A percentile compares a stretch with the other conserved stretches of the same genome.
Evolutionary conservation across 2,888 invertebrate species (phyloP).

Genomic region (Gastracanthus pulcherrimus): DNA sequence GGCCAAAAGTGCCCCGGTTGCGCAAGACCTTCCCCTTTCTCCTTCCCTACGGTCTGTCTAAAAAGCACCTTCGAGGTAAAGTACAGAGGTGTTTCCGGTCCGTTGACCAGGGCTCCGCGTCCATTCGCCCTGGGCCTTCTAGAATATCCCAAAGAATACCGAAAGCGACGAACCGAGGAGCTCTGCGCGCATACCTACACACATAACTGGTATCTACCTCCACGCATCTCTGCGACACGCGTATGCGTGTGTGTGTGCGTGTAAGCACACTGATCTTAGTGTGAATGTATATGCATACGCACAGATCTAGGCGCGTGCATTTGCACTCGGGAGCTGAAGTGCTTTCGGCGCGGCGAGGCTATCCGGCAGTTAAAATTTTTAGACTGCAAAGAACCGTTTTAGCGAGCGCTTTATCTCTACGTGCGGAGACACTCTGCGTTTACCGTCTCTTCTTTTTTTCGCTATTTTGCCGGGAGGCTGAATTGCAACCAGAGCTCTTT

Average conservation of each 20-base stretch:
- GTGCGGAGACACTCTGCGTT: neutral
- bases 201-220: neutral
- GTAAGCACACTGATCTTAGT: neutral
- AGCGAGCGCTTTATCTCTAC: too few species aligned
- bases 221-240: neutral
- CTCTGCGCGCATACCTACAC: neutral
- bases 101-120: slow-evolving; percentile 63
- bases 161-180: neutral
- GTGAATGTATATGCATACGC: neutral
- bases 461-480: neutral
- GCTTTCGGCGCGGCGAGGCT: neutral
- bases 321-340: neutral
- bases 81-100: slow-evolving; percentile 70
- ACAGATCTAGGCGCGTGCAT: neutral
- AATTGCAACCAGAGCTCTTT: neutral
- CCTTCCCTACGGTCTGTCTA: too few species aligned
- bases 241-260: neutral
- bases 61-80: neutral
- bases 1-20: slow-evolving; percentile 2
- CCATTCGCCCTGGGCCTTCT: too few species aligned
- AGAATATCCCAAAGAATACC: neutral
- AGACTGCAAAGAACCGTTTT: neutral
- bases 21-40: too few species aligned
- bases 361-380: neutral
- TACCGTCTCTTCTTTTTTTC: neutral